Evolutionary conservation across 2,888 invertebrate species (phyloP), one percentile per base, ranked within the genome.

Genomic region (Spialia ferax): DNA sequence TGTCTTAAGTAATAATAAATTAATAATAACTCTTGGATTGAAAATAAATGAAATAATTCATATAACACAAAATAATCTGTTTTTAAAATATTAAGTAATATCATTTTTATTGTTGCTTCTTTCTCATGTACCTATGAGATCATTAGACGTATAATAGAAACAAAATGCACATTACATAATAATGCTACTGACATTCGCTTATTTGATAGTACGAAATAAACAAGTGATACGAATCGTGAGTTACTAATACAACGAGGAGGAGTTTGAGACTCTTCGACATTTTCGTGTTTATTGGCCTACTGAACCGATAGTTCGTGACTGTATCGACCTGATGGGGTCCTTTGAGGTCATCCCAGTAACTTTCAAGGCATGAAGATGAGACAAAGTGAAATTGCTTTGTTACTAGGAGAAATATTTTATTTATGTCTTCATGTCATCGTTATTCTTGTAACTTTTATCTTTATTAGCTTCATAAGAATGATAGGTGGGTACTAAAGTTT

Each of bases 281-380:
- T 66, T 54, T 42, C 59, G 38, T 60, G 54, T 66, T 42, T 60
- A 66, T 66, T 66, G 59, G 20, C 65, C 65, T n/a, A 66, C 38
- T 52, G 65, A 66, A 66, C 65, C 59, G 35, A 59, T 65, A 65
- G 57, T 60, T 66, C 65, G 52, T 66, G 65, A 60, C 54, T 59
- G 29, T 60, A 66, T 54, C 59, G 65, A 60, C 59, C 65, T 66
- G 65, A 29, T 59, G 50, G 60, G 52, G 66, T 54, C 26, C 26
- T 35, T 54, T 10, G 50, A 59, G 65, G 65, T 65, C 59, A 52
- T 23, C 22, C 10, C 42, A 20, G 38, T 52, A 38, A 59, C 52
- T 59, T 18, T 59, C 15, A 42, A 42, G 45, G 50, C 32, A 66
- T 22, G 59, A 60, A 60, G 66, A 66, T 60, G 66, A 60, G 66